A percentile compares a stretch with the other conserved stretches of the same genome.
phyloP scores from a whole-genome alignment of 2,797 vertebrate genomes.

The Pseudochromis fuscus region DNA sequence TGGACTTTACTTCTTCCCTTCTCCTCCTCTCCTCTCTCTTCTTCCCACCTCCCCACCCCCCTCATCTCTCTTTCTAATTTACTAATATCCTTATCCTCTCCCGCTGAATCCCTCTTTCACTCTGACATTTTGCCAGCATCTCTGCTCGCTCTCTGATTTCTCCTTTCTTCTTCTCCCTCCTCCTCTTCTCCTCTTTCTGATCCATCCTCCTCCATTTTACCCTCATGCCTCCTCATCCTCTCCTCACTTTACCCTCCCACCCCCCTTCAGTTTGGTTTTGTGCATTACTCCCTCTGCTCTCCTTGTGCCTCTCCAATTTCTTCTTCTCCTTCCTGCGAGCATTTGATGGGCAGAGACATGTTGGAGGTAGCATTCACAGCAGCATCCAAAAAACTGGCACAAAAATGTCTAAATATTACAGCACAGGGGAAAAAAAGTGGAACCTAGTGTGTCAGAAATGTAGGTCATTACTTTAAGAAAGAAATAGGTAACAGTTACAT shows the following conservation, averaged over 20 bases:
- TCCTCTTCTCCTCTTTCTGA: conserved; percentile 4
- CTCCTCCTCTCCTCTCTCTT: conserved; percentile 54
- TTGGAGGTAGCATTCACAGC: conserved; percentile 1
- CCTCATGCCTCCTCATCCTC: conserved; percentile 1
- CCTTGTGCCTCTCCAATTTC: background rate
- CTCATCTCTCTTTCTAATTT: conserved; percentile 62
- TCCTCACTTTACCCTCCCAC: background rate
- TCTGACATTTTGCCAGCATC: conserved; percentile 53
- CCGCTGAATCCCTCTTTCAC: conserved; percentile 38
- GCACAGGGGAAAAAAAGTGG: background rate
- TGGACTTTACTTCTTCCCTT: conserved; percentile 52
- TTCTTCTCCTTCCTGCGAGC: conserved; percentile 1
- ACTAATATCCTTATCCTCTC: conserved; percentile 64
- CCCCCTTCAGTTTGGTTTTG: conserved; percentile 1
- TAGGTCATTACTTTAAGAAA: background rate
- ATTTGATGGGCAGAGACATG: conserved; percentile 9
- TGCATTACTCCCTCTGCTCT: conserved; percentile 4
- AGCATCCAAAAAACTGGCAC: background rate
- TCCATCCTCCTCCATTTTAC: conserved; percentile 26
- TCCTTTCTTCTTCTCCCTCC: background rate
- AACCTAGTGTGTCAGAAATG: background rate
- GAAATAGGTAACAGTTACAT: too few relatives aligned
- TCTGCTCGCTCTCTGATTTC: conserved; percentile 28
- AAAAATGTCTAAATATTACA: background rate
- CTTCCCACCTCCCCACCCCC: conserved; percentile 38